These are phyloP conservation scores for Stomorhina lunata DNA, from an alignment of 2,888 invertebrate genomes.

Conservation along the genomic window DNA sequence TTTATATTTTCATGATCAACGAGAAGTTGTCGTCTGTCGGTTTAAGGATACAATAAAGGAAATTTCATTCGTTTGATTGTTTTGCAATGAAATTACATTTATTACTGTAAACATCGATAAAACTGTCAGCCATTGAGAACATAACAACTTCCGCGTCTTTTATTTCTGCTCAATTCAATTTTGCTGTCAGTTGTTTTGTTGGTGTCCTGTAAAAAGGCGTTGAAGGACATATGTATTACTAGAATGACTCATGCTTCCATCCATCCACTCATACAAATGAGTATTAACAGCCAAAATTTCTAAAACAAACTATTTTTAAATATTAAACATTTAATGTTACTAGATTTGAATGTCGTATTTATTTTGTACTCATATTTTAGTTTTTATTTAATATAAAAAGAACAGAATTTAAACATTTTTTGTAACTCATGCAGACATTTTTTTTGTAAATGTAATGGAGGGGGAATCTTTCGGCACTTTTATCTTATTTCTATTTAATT, in stretches of 20 bases:
- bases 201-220: constrained; percentile 52
- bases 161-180: neutral
- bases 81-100: constrained; percentile 66
- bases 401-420: neutral
- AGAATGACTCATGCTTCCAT: constrained; percentile 23
- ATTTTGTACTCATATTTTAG: constrained; percentile 25
- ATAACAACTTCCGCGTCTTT: neutral
- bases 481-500: constrained; percentile 49
- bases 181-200: neutral
- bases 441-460: neutral
- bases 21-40: neutral
- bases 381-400: neutral
- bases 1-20: neutral
- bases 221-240: constrained; percentile 49
- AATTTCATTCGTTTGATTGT: constrained; percentile 57
- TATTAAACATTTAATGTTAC: neutral
- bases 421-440: neutral
- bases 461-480: constrained; percentile 60
- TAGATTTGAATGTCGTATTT: neutral
- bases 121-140: constrained; percentile 65
- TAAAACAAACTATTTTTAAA: constrained; percentile 30
- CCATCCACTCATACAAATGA: neutral
- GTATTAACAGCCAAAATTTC: neutral
- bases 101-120: constrained; percentile 70
- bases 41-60: constrained; percentile 11